A percentile compares a stretch with the other conserved stretches of the same genome.
Evolutionary conservation across 2,888 invertebrate species (phyloP).

Genomic region (Acleris laterana): DNA sequence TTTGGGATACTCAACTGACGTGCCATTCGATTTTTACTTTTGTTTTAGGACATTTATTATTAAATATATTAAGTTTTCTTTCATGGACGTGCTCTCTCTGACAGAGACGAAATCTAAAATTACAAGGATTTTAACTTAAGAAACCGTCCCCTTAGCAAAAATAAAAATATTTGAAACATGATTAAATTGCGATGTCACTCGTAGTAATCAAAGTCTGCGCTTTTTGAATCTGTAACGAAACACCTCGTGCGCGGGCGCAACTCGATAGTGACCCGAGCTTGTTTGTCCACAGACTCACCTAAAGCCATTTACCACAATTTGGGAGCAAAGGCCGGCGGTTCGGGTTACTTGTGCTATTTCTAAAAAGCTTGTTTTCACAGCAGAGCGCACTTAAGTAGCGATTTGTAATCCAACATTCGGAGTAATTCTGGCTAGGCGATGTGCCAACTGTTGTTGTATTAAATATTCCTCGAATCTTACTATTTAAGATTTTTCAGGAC

Average conservation of each 20-base stretch:
- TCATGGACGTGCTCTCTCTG: too few relatives aligned
- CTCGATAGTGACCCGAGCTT: constrained; percentile 52
- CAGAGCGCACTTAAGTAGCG: constrained; percentile 77
- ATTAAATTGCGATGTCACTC: too few relatives aligned
- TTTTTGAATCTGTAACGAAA: constrained; percentile 48
- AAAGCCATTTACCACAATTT: constrained; percentile 77
- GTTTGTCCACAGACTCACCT: constrained; percentile 77
- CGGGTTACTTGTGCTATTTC: constrained; percentile 77
- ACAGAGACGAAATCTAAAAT: too few relatives aligned
- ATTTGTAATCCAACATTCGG: constrained; percentile 69
- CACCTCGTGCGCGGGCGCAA: constrained; percentile 49
- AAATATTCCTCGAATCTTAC: constrained; percentile 29
- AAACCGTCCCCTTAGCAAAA: too few relatives aligned
- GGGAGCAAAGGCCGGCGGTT: constrained; percentile 74
- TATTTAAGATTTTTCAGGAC: neutral
- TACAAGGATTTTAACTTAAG: too few relatives aligned
- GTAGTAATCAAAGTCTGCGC: constrained; percentile 11
- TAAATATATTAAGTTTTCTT: too few relatives aligned
- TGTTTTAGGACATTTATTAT: too few relatives aligned
- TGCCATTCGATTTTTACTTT: too few relatives aligned
- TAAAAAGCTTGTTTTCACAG: constrained; percentile 81
- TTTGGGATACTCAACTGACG: too few relatives aligned
- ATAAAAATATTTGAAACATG: too few relatives aligned
- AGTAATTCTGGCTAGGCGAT: constrained; percentile 68
- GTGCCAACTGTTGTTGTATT: constrained; percentile 65